A percentile compares a stretch with the other conserved stretches of the same genome.
phyloP scores from a whole-genome alignment of 2,888 invertebrate species.

The Prosopocoilus inquinatus region DNA sequence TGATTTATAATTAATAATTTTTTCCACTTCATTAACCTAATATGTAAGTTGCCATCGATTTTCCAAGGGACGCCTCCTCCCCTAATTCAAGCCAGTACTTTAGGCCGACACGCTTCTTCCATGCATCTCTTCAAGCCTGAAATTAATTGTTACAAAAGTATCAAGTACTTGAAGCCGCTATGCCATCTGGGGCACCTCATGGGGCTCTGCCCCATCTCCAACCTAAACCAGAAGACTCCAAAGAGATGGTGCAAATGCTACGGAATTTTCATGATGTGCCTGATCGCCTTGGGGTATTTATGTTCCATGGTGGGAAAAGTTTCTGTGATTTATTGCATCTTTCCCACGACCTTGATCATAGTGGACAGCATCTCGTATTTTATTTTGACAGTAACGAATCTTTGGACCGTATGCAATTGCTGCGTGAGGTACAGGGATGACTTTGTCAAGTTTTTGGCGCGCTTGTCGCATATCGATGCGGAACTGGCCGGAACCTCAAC shows the following conservation, averaged over 20 bases:
- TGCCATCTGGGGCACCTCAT: too few species aligned
- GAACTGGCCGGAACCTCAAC: background rate
- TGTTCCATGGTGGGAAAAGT: background rate
- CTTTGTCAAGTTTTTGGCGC: background rate
- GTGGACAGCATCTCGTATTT: conserved; percentile 1
- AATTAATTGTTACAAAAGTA: too few species aligned
- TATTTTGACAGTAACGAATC: conserved; percentile 3
- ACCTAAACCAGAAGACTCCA: too few species aligned
- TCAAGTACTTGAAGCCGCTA: too few species aligned
- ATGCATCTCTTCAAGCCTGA: too few species aligned
- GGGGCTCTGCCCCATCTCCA: too few species aligned
- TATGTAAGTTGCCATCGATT: too few species aligned
- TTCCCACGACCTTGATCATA: conserved; percentile 5
- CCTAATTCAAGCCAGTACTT: too few species aligned
- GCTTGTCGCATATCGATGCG: background rate
- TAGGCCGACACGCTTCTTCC: too few species aligned
- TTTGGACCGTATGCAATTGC: background rate
- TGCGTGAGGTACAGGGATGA: background rate
- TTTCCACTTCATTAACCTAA: too few species aligned
- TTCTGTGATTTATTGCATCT: background rate
- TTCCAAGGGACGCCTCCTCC: too few species aligned
- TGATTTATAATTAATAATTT: too few species aligned
- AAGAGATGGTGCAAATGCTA: conserved; percentile 5
- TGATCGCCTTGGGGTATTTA: background rate
- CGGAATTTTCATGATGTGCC: background rate